Conservation (phyloP, 2,113 vertebrate species). For the Columba janthina region DNA sequence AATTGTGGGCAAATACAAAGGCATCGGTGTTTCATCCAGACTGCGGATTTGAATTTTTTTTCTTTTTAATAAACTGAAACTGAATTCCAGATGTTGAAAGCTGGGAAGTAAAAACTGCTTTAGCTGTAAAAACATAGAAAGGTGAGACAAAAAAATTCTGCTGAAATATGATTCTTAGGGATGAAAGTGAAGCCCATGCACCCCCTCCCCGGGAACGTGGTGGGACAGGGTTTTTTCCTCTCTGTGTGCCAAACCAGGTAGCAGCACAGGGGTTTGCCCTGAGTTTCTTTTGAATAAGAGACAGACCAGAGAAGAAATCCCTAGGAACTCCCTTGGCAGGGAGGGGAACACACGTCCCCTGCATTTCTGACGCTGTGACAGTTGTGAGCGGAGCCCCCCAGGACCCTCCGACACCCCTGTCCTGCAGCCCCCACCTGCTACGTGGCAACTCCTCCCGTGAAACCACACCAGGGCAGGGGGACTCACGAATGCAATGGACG, state of each 20-base stretch:
- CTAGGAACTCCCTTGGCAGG: neutral
- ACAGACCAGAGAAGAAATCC: neutral
- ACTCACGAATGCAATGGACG: neutral
- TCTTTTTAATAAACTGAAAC: conserved; percentile 52
- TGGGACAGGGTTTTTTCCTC: neutral
- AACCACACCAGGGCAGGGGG: neutral
- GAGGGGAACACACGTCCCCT: rapidly evolving
- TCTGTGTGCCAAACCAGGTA: neutral
- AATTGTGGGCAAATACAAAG: conserved; percentile 35
- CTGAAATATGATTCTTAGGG: conserved; percentile 34
- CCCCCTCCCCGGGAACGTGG: neutral
- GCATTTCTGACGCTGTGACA: neutral
- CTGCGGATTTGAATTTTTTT: neutral
- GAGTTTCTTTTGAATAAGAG: neutral
- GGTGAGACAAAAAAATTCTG: conserved; percentile 58
- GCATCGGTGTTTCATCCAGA: conserved; percentile 51
- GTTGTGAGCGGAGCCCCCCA: rapidly evolving
- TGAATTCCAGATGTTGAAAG: conserved; percentile 63
- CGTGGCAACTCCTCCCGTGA: neutral
- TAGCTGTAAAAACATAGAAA: conserved; percentile 60
- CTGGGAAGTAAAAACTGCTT: conserved; percentile 58
- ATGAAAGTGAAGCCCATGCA: neutral
- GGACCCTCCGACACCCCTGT: rapidly evolving
- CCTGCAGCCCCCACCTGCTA: neutral
- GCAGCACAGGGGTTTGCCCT: neutral